phyloP scores from a whole-genome alignment of 2,113 vertebrate species.

The Sterrhoptilus dennistouni region DNA sequence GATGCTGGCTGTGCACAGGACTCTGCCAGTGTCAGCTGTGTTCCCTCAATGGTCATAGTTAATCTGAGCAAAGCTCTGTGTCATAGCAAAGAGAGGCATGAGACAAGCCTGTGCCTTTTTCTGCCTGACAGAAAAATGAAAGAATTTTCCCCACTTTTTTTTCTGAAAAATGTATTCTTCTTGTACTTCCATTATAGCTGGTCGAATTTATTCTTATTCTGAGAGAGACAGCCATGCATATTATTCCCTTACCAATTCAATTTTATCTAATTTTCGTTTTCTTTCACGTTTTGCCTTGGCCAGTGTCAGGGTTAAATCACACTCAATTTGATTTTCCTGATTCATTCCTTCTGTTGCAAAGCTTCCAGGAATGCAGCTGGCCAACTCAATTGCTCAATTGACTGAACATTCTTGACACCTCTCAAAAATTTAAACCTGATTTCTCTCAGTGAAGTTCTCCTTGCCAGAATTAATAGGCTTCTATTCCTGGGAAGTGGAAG shows the following conservation, averaged over 20 bases:
- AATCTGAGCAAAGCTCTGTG: not conserved
- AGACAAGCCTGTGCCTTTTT: not conserved
- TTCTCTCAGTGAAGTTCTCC: not conserved
- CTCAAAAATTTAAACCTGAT: not conserved
- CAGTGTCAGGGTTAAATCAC: not conserved
- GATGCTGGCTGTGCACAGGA: not conserved
- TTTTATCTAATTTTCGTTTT: not conserved
- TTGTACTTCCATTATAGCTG: not conserved
- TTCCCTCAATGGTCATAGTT: not conserved
- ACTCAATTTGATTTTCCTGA: constrained; percentile 11
- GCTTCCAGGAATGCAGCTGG: constrained; percentile 20
- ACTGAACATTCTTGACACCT: constrained; percentile 26
- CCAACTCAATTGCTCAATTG: not conserved
- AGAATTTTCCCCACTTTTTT: not conserved
- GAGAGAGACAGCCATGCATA: not conserved
- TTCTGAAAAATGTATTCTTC: not conserved
- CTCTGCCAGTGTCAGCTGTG: not conserved
- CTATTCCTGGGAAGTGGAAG: not conserved
- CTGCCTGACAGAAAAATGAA: not conserved
- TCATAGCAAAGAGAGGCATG: not conserved
- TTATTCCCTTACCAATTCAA: not conserved
- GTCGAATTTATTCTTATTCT: not conserved
- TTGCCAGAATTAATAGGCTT: constrained; percentile 2
- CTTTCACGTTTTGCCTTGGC: not conserved
- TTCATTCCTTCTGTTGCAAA: constrained; percentile 28